Base-by-base conservation (phyloP, 2,888 invertebrate genomes). In the Noctua janthe region DNA sequence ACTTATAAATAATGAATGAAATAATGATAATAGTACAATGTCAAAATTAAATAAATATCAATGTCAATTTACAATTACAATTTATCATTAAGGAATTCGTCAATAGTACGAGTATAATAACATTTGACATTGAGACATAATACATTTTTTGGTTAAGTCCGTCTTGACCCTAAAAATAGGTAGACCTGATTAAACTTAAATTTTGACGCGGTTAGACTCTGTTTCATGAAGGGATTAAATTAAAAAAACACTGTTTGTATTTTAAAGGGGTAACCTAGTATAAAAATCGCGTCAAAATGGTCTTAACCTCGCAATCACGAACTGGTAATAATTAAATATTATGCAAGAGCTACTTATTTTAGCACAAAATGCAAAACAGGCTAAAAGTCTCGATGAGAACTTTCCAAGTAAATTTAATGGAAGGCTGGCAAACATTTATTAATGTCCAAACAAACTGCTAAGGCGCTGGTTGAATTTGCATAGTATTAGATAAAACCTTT, bases 391-490 rank as follows among this genome's bases (percentile, higher is more conserved):
- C 39, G 7, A n/a, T 71, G 54, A 59, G 81, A 78, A 76, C 49
- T 82, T 75, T 74, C 10, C 66, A 66, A 83, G 87, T 72, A 74
- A 80, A 83, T 87, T 80, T 69, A 75, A 80, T 83, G 54, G 66
- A 51, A 72, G 83, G 59, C 59, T n/a, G 56, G 49, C 74, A 72
- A 83, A 74, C 80, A 85, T 87, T 85, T 83, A 85, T 85, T 75
- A 77, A 86, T 72, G 72, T 71, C 43, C 56, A 49, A 86, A 80
- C 80, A 74, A 76, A 73, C 71, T 59, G 84, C 66, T 77, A 80
- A 85, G 62, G 76, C 43, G 64, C 17, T 35, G 43, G 39, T 71
- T 66, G 54, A 77, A 87, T 85, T 85, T 87, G 66, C 85, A 87
- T 85, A 77, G 47, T 87, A 87, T 87, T 86, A 80, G 6, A 56